These are phyloP conservation scores for Kryptolebias marmoratus DNA, from an alignment of 2,113 vertebrate species.

Conservation along the genomic window DNA sequence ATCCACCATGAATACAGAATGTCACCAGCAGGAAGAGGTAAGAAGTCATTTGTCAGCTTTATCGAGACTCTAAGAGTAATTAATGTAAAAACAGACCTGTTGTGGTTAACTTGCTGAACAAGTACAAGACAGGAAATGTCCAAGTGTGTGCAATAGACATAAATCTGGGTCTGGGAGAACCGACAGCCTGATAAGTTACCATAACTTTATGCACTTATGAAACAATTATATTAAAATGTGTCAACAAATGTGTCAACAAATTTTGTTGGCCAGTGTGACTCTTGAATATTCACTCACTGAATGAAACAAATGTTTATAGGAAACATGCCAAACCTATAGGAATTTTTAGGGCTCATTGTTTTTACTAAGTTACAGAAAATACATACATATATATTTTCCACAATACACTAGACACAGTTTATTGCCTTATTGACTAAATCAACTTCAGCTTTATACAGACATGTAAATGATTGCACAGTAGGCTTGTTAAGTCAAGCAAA, in stretches of 20 bases:
- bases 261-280: not conserved
- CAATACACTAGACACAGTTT: no score
- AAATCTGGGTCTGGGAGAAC: conserved; percentile 4
- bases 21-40: conserved; percentile 33
- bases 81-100: conserved; percentile 51
- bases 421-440: no score
- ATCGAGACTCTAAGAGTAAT: conserved; percentile 56
- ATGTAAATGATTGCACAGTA: no score
- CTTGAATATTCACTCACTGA: no score
- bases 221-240: not conserved
- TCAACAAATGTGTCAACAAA: not conserved
- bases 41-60: conserved; percentile 63
- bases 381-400: no score
- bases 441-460: no score
- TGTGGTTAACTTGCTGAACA: conserved; percentile 59
- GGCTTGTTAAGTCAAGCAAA: no score
- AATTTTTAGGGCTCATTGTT: no score
- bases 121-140: conserved; percentile 43
- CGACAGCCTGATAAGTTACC: conserved; percentile 16
- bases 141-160: conserved; percentile 15
- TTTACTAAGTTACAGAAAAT: no score
- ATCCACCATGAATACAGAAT: conserved; percentile 55
- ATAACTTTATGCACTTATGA: conserved; percentile 12
- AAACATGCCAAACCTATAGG: no score
- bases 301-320: no score